A percentile compares a stretch with the other conserved stretches of the same genome.
Conservation (phyloP, 2,888 invertebrate genomes). For the Timandra comae region DNA sequence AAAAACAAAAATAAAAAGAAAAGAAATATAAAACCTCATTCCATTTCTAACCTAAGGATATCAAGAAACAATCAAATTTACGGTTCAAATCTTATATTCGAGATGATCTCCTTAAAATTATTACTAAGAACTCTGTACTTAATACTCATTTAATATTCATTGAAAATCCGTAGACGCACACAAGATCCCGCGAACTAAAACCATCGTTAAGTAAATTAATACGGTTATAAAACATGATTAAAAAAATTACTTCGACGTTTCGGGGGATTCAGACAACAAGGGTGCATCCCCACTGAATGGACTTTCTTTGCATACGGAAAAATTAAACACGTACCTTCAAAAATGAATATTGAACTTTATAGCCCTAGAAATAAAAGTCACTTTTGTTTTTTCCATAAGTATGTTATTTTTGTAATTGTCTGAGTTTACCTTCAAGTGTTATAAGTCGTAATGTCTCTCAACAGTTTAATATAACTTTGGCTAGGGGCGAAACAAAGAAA, state of each 20-base stretch:
- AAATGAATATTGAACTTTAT: slow-evolving; percentile 22
- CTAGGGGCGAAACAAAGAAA: slow-evolving; percentile 63
- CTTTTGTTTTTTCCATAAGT: slow-evolving; percentile 12
- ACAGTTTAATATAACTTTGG: slow-evolving; percentile 62
- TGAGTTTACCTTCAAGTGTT: slow-evolving; percentile 65
- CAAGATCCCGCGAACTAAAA: slow-evolving; percentile 52
- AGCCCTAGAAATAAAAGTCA: slow-evolving; percentile 8
- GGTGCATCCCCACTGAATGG: slow-evolving; percentile 62
- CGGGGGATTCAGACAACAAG: slow-evolving; percentile 42
- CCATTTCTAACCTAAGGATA: background rate
- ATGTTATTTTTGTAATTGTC: slow-evolving; percentile 46
- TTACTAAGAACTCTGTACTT: slow-evolving; percentile 26
- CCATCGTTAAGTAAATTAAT: slow-evolving; percentile 74
- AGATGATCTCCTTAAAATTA: slow-evolving; percentile 36
- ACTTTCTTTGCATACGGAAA: slow-evolving; percentile 47
- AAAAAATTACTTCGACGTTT: slow-evolving; percentile 69
- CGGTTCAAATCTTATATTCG: slow-evolving; percentile 37
- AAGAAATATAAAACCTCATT: too few relatives aligned
- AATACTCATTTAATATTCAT: slow-evolving; percentile 68
- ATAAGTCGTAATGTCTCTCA: slow-evolving; percentile 69
- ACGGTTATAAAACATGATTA: slow-evolving; percentile 75
- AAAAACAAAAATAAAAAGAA: too few relatives aligned
- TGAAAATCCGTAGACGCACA: slow-evolving; percentile 58
- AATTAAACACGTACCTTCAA: slow-evolving; percentile 5
- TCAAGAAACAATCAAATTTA: slow-evolving; percentile 10